These are phyloP conservation scores for Neostethus bicornis DNA, from an alignment of 2,797 vertebrate species.

Conservation along the genomic window DNA sequence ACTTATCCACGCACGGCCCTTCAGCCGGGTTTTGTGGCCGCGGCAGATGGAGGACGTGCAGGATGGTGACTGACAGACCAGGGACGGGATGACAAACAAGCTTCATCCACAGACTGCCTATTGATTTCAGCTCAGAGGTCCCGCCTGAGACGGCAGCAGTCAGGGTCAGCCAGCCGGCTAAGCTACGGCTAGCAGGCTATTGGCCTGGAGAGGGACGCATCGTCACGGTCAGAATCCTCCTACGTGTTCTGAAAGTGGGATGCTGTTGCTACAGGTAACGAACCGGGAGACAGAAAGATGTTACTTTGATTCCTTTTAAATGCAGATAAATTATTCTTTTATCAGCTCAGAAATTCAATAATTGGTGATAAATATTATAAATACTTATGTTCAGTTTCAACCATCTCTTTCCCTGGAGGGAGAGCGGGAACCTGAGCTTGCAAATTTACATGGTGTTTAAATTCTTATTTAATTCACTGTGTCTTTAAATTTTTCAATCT, in stretches of 20 bases:
- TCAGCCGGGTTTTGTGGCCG: constrained; percentile 31
- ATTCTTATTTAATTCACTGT: no score
- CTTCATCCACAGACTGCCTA: constrained; percentile 58
- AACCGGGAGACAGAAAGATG: constrained; percentile 8
- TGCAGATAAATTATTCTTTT: no score
- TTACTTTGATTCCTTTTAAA: constrained; percentile 1
- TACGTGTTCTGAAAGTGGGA: constrained; percentile 41
- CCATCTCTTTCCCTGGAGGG: no score
- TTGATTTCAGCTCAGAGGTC: constrained; percentile 75
- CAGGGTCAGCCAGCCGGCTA: constrained; percentile 62
- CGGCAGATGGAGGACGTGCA: constrained; percentile 47
- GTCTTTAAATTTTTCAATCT: no score
- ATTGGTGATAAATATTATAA: no score
- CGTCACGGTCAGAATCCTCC: constrained; percentile 43
- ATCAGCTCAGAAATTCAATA: no score
- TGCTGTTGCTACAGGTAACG: constrained; percentile 16
- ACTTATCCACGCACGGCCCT: constrained; percentile 37
- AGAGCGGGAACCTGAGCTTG: no score
- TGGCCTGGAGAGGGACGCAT: constrained; percentile 56
- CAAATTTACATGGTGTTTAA: no score
- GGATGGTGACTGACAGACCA: constrained; percentile 69
- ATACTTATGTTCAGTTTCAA: no score
- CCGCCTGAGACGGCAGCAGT: constrained; percentile 65
- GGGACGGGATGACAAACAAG: constrained; percentile 71
- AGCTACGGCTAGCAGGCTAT: constrained; percentile 49